Conservation (phyloP, 1,140 invertebrate species). For the Phymastichus coffea region DNA sequence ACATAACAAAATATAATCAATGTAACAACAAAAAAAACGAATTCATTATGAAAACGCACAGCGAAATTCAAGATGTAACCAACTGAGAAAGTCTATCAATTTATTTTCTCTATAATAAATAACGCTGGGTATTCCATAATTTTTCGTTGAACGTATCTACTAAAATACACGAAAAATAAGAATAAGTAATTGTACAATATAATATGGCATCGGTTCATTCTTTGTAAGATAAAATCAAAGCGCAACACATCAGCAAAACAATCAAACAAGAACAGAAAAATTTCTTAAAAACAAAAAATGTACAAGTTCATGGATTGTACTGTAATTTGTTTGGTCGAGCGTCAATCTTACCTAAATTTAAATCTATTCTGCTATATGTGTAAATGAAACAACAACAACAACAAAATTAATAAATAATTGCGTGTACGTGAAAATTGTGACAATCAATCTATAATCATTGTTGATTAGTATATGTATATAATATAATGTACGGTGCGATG, state of each 20-base stretch:
- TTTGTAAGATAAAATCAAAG: not conserved
- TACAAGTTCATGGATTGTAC: slow-evolving; percentile 4
- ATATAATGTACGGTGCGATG: not conserved
- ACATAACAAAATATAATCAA: slow-evolving; percentile 28
- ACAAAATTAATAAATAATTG: not conserved
- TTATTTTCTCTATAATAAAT: not conserved
- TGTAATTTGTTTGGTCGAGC: slow-evolving; percentile 6
- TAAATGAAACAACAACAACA: not conserved
- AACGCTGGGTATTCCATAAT: slow-evolving; percentile 2
- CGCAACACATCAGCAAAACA: not conserved
- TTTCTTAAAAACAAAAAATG: not conserved
- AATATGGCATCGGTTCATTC: slow-evolving; percentile 17
- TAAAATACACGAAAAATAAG: slow-evolving; percentile 2
- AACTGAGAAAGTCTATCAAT: too few species aligned
- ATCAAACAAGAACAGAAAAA: not conserved
- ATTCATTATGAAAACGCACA: slow-evolving; percentile 7
- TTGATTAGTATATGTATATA: not conserved
- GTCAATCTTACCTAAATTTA: slow-evolving; percentile 3
- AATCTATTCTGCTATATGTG: not conserved
- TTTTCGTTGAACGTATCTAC: too few species aligned
- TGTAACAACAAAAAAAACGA: slow-evolving; percentile 23
- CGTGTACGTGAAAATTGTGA: not conserved
- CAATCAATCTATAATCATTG: too few species aligned
- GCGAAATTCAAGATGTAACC: not conserved
- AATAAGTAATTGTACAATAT: slow-evolving; percentile 15